These are phyloP conservation scores for Muscicapa adusta DNA, from an alignment of 2,113 vertebrate genomes.

Conservation along the genomic window DNA sequence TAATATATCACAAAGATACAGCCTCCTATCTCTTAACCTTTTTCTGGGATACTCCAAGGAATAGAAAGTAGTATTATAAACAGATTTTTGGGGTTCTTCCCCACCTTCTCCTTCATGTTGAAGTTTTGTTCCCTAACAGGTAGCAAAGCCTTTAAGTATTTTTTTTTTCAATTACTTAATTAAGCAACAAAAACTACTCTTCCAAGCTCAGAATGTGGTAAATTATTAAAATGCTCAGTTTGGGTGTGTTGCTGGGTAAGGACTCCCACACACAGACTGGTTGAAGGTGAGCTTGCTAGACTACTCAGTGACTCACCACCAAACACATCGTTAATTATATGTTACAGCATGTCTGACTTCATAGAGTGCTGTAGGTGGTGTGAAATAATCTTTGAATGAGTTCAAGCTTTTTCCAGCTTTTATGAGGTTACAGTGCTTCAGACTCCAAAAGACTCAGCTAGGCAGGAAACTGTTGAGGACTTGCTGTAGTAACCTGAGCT, in stretches of 20 bases:
- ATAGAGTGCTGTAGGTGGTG: slow-evolving; percentile 53
- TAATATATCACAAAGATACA: neutral
- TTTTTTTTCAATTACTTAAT: neutral
- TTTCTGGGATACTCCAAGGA: neutral
- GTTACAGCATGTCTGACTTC: slow-evolving; percentile 64
- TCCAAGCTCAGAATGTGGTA: slow-evolving; percentile 7
- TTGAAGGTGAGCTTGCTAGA: slow-evolving; percentile 59
- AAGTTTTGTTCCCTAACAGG: neutral
- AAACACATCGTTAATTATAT: slow-evolving; percentile 32
- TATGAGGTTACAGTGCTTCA: slow-evolving; percentile 25
- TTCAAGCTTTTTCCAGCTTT: slow-evolving; percentile 51
- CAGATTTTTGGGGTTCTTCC: neutral
- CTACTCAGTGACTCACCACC: slow-evolving; percentile 25
- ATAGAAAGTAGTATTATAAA: neutral
- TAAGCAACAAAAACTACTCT: neutral
- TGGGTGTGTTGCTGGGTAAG: slow-evolving; percentile 37
- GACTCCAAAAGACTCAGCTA: slow-evolving; percentile 25
- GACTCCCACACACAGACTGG: slow-evolving; percentile 39
- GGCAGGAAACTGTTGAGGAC: slow-evolving; percentile 37
- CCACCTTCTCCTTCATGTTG: neutral
- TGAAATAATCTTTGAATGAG: slow-evolving; percentile 58
- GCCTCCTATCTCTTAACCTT: neutral
- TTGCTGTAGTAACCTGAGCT: slow-evolving; percentile 27
- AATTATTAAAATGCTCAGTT: neutral
- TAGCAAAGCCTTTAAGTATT: neutral